phyloP scores from a whole-genome alignment of 2,113 vertebrate species.

The Gobius niger region DNA sequence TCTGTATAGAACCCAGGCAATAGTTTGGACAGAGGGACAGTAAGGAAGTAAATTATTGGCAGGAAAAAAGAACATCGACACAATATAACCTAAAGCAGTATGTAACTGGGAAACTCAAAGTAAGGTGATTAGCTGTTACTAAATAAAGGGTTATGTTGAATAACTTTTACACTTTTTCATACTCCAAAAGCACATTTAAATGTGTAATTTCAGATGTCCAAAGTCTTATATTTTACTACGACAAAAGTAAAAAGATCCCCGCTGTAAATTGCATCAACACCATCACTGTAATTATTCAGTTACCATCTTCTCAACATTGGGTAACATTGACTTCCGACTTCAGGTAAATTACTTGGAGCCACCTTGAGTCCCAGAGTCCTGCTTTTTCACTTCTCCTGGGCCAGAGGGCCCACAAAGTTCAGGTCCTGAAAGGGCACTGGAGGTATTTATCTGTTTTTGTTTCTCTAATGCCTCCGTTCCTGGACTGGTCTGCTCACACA shows the following conservation, averaged over 20 bases:
- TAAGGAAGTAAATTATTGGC: neutral
- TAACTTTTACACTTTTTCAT: conserved; percentile 31
- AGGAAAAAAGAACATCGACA: neutral
- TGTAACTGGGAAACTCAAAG: neutral
- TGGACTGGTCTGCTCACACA: conserved; percentile 77
- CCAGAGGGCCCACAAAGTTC: conserved; percentile 35
- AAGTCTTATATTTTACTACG: conserved; percentile 24
- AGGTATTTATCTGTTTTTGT: conserved; percentile 49
- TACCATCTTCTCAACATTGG: neutral
- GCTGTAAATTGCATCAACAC: conserved; percentile 4
- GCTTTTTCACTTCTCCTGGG: conserved; percentile 71
- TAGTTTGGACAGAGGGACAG: neutral
- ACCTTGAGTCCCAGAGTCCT: conserved; percentile 74
- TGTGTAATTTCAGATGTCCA: conserved; percentile 14
- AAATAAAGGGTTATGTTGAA: conserved; percentile 36
- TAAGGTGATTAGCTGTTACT: conserved; percentile 26
- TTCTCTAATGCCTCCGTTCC: conserved; percentile 39
- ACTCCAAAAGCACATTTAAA: conserved; percentile 13
- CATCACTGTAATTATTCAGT: neutral
- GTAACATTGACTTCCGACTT: conserved; percentile 31
- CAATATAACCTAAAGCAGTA: neutral
- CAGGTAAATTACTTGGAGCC: conserved; percentile 74
- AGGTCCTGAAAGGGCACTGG: conserved; percentile 37
- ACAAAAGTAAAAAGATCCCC: conserved; percentile 17
- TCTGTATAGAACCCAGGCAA: neutral